Base-by-base conservation (phyloP, 2,797 vertebrate genomes). In the Hydrolagus colliei region DNA sequence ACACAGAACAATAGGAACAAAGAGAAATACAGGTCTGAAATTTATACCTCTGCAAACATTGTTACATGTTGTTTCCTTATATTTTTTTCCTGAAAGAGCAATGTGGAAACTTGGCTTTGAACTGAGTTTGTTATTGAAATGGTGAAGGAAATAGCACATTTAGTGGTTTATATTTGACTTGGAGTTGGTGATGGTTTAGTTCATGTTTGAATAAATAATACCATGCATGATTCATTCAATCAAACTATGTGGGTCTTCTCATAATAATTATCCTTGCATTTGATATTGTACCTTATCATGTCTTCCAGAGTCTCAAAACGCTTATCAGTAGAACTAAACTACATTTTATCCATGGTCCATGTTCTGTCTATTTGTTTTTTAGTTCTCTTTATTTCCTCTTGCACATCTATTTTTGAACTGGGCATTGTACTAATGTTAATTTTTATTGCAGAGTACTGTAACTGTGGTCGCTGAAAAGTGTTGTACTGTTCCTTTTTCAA, bases 101-200 rank as follows among this genome's bases (percentile, higher is more conserved):
- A 68, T 18, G 10, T 41, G 27, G 13, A 41, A 82, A 41, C 32
- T 68, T 82, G 79, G 79, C 79, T 62, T 82, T 68, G 63, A 41
- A 62, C 62, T 82, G 79, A 68, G 63, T 82, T 82, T 82, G 12
- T 32, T 68, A 67, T 82, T 68, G 27, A 41, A 82, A 27, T 41
- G 63, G 79, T 35, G 79, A 65, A 41, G 79, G 63, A 68, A 68
- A 16, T 32, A 68, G 63, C 63, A 35, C 27, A 82, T 82, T 82
- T 68, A 82, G 20, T 82, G 79, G 32, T 68, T 82, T 22, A 62
- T 32, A 18, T 35, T 68, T 9, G 32, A 13, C 62, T 80, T 80
- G 65, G 22, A 65, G 65, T 65, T 67, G 13, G 8, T 67, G 78
- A 14, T 41, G 79, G 79, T 65, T 41, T 32, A 68, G 79, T 35